Evolutionary conservation across 2,797 vertebrate species (phyloP).

Genomic region (Clarias fuscus): DNA sequence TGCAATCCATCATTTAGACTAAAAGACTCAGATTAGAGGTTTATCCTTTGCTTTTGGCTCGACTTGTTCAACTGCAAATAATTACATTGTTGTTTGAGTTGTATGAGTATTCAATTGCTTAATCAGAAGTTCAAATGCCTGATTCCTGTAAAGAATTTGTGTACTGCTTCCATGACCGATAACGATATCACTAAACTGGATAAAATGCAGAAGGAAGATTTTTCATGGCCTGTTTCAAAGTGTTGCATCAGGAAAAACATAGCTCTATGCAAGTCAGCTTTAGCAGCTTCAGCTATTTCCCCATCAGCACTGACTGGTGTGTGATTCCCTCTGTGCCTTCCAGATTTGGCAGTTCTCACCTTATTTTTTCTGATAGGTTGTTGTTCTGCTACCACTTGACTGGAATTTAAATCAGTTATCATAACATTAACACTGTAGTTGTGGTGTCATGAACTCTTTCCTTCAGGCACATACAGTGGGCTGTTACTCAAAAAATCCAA

Average conservation of each 20-base stretch:
- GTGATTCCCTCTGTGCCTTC: not conserved
- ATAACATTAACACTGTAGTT: not conserved
- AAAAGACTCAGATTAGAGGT: not conserved
- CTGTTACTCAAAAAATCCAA: not conserved
- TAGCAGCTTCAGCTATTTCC: not conserved
- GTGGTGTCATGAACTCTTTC: not conserved
- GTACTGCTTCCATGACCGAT: not conserved
- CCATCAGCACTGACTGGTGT: not conserved
- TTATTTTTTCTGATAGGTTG: not conserved
- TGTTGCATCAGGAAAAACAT: slow-evolving; percentile 15
- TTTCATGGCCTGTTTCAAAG: slow-evolving; percentile 18
- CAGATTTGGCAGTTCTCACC: not conserved
- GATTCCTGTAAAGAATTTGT: not conserved
- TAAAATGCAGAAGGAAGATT: not conserved
- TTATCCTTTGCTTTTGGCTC: not conserved
- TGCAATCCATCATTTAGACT: not conserved
- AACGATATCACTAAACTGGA: not conserved
- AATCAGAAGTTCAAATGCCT: not conserved
- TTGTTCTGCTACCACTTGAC: not conserved
- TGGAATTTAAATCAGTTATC: not conserved
- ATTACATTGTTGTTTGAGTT: not conserved
- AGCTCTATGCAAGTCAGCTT: not conserved
- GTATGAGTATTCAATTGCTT: not conserved
- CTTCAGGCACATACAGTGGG: not conserved
- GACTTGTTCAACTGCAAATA: not conserved